Evolutionary conservation across 2,113 vertebrate genomes (phyloP).

Genomic region (Taurulus bubalis): DNA sequence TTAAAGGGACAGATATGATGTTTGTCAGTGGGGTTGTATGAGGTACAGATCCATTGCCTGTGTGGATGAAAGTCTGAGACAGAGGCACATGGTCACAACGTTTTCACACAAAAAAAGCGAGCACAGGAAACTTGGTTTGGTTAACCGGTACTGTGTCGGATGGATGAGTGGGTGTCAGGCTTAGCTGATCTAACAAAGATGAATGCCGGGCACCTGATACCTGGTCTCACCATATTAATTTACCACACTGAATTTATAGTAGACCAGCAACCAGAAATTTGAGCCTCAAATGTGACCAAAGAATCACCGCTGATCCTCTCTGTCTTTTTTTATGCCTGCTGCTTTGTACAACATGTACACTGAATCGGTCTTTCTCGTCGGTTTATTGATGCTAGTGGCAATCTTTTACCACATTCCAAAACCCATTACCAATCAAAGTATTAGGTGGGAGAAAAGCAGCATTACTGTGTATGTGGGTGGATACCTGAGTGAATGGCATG

Average conservation of each 20-base stretch:
- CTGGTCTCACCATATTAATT: constrained; percentile 23
- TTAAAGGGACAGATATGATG: neutral
- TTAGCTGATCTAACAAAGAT: constrained; percentile 14
- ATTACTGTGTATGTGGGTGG: constrained; percentile 68
- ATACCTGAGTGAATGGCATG: constrained; percentile 76
- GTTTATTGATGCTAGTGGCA: constrained; percentile 47
- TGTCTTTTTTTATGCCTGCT: neutral
- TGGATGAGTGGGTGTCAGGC: neutral
- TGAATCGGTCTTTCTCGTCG: constrained; percentile 15
- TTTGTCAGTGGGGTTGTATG: neutral
- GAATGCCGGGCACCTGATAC: constrained; percentile 37
- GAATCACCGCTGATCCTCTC: constrained; percentile 15
- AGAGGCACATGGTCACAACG: neutral
- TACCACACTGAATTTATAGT: constrained; percentile 43
- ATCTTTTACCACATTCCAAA: constrained; percentile 63
- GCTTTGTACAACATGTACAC: constrained; percentile 14
- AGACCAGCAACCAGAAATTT: constrained; percentile 41
- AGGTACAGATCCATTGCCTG: neutral
- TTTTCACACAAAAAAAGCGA: neutral
- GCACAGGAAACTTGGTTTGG: constrained; percentile 4
- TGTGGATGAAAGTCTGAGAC: neutral
- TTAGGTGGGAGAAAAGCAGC: constrained; percentile 26
- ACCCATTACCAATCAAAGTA: constrained; percentile 48
- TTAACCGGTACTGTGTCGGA: neutral
- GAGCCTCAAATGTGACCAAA: constrained; percentile 53